Conservation (phyloP, 2,888 invertebrate species). For the Lithosia quadra region DNA sequence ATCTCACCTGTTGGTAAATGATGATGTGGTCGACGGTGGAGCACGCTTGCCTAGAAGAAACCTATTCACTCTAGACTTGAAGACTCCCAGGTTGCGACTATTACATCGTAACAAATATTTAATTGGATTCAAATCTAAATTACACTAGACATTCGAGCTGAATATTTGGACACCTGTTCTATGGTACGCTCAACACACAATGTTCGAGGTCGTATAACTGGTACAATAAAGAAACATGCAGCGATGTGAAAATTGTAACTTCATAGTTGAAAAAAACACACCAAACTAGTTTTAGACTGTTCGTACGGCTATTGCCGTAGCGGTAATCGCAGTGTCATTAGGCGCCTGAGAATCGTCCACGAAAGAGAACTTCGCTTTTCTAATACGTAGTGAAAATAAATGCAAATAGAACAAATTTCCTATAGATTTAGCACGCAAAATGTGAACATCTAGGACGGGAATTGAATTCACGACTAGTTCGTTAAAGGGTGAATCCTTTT, state of each 20-base stretch:
- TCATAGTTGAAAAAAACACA: slow-evolving; percentile 1
- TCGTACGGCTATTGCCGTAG: not conserved
- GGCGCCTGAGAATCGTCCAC: slow-evolving; percentile 2
- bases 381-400: not conserved
- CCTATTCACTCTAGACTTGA: too few relatives aligned
- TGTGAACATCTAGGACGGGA: too few relatives aligned
- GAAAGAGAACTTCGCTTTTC: not conserved
- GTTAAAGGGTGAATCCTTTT: too few relatives aligned
- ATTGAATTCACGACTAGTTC: too few relatives aligned
- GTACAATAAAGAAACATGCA: slow-evolving; percentile 18
- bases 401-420: not conserved
- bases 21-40: too few relatives aligned
- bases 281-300: slow-evolving; percentile 10
- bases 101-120: not conserved
- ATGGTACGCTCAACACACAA: not conserved
- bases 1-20: too few relatives aligned
- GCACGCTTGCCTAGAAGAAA: too few relatives aligned
- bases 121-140: not conserved
- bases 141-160: slow-evolving; percentile 2
- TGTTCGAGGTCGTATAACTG: slow-evolving; percentile 10
- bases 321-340: slow-evolving; percentile 1
- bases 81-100: too few relatives aligned
- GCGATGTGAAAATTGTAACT: slow-evolving; percentile 15
- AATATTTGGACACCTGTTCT: not conserved
- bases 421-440: too few relatives aligned